Conservation (phyloP, 2,888 invertebrate genomes). For the Heliconius aoede region DNA sequence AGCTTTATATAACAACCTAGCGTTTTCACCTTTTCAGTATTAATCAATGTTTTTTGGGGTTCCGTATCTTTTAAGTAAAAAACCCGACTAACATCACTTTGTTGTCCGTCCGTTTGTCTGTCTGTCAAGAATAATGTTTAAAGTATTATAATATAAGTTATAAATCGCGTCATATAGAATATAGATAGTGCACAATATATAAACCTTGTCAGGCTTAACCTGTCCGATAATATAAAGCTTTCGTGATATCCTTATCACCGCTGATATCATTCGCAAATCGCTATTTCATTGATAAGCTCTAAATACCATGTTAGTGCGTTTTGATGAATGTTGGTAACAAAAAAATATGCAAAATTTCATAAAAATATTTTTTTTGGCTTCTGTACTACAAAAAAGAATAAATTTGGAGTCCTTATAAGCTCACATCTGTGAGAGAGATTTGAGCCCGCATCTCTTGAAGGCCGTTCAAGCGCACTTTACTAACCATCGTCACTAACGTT, state of each 20-base stretch:
- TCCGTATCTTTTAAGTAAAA: too few relatives aligned
- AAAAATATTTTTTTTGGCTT: background rate
- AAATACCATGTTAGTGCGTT: constrained; percentile 11
- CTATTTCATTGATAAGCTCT: constrained; percentile 15
- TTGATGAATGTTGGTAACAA: background rate
- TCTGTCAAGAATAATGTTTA: too few relatives aligned
- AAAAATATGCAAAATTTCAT: background rate
- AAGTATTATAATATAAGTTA: background rate
- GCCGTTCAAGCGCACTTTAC: too few relatives aligned
- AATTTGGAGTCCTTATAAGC: too few relatives aligned
- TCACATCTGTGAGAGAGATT: too few relatives aligned
- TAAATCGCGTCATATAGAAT: background rate
- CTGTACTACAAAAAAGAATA: too few relatives aligned
- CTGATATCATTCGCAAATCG: constrained; percentile 13
- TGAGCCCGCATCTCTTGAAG: too few relatives aligned
- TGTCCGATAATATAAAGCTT: constrained; percentile 15
- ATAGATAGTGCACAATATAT: constrained; percentile 2
- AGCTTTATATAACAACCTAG: background rate
- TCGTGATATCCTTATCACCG: constrained; percentile 6
- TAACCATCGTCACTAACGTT: too few relatives aligned
- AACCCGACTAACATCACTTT: too few relatives aligned
- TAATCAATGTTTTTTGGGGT: too few relatives aligned
- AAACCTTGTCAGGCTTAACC: constrained; percentile 16
- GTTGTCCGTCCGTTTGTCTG: too few relatives aligned
- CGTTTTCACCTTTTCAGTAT: background rate